Evolutionary conservation across 2,113 vertebrate species (phyloP).

Genomic region (Puma concolor): DNA sequence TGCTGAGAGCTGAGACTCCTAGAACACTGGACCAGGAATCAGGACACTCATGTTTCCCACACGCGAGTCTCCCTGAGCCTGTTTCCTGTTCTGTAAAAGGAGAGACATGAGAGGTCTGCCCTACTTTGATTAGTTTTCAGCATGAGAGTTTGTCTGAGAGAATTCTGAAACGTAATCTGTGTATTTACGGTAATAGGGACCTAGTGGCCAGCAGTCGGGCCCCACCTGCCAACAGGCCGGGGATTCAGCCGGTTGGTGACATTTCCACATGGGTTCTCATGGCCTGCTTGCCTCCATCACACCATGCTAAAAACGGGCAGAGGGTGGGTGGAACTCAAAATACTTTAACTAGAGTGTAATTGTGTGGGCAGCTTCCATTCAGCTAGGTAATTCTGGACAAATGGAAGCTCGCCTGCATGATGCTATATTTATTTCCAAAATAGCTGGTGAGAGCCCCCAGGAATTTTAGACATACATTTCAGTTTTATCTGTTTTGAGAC

Average conservation of each 20-base stretch:
- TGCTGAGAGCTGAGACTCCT: not conserved
- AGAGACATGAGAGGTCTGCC: not conserved
- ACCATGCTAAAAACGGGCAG: conserved; percentile 64
- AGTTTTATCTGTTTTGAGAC: conserved; percentile 47
- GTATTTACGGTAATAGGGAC: not conserved
- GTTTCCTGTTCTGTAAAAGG: not conserved
- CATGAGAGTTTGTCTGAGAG: not conserved
- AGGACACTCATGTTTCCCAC: not conserved
- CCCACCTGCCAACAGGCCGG: conserved; percentile 28
- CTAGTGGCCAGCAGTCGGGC: not conserved
- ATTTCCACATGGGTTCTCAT: conserved; percentile 1
- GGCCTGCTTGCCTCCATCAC: conserved; percentile 50
- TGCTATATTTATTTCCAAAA: conserved; percentile 70
- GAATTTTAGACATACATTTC: conserved; percentile 16
- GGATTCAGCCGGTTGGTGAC: not conserved
- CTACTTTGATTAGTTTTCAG: not conserved
- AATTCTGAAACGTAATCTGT: not conserved
- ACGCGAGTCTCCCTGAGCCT: not conserved
- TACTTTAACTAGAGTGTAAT: conserved; percentile 65
- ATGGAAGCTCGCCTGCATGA: conserved; percentile 28
- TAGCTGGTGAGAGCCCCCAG: conserved; percentile 8
- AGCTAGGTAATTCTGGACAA: conserved; percentile 78
- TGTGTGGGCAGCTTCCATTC: conserved; percentile 67
- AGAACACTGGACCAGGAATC: not conserved
- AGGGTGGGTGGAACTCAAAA: conserved; percentile 77